These are phyloP conservation scores for Phyllotreta cruciferae DNA, from an alignment of 2,888 invertebrate species.

Conservation along the genomic window DNA sequence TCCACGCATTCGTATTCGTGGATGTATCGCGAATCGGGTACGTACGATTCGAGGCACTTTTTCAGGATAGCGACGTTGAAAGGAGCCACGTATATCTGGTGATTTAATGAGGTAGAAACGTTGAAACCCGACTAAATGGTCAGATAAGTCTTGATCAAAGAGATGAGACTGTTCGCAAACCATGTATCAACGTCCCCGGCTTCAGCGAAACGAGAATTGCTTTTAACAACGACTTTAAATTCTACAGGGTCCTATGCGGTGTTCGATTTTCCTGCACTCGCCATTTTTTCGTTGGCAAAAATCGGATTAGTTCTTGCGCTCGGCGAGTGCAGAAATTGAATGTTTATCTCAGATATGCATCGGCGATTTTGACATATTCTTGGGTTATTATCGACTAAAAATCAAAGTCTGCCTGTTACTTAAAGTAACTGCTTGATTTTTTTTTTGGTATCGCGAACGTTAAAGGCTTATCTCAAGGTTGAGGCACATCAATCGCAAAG, in stretches of 20 bases:
- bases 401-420: constrained; percentile 9
- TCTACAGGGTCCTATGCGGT: constrained; percentile 19
- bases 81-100: constrained; percentile 45
- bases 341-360: constrained; percentile 15
- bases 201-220: constrained; percentile 45
- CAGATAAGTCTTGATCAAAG: constrained; percentile 50
- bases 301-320: too few species aligned
- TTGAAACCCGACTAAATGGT: constrained; percentile 48
- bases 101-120: constrained; percentile 50
- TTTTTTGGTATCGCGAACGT: constrained; percentile 9
- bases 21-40: too few species aligned
- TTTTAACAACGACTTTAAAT: constrained; percentile 29
- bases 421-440: constrained; percentile 10
- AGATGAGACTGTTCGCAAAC: constrained; percentile 46
- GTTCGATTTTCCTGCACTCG: too few species aligned
- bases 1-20: constrained; percentile 22
- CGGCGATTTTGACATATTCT: constrained; percentile 14
- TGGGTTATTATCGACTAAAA: constrained; percentile 9
- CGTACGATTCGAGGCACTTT: constrained; percentile 7
- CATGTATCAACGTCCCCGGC: constrained; percentile 49
- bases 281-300: too few species aligned
- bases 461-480: constrained; percentile 12
- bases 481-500: constrained; percentile 5
- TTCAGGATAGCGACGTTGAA: constrained; percentile 37
- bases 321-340: constrained; percentile 8